Percentiles rank a stretch among this genome's conserved stretches.
phyloP scores from a whole-genome alignment of 2,888 invertebrate species.

The Rambutsinella grinnellia region DNA sequence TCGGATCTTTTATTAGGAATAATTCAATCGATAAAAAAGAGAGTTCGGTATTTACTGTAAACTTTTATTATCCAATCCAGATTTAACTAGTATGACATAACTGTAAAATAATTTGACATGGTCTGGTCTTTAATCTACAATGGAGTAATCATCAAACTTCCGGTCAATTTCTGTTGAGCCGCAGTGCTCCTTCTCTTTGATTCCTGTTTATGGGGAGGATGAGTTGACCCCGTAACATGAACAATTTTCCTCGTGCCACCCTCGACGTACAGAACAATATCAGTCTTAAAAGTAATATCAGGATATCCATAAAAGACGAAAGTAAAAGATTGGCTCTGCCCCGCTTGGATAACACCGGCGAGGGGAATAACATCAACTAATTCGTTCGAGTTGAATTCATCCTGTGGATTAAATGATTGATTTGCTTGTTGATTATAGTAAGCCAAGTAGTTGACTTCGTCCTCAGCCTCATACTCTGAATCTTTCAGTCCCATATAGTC shows the following conservation, averaged over 20 bases:
- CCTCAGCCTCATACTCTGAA: constrained; percentile 36
- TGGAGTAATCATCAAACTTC: too few relatives aligned
- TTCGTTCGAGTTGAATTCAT: constrained; percentile 45
- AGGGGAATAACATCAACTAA: constrained; percentile 56
- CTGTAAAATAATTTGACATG: too few relatives aligned
- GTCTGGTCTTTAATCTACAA: too few relatives aligned
- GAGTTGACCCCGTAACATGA: constrained; percentile 29
- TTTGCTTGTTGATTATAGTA: constrained; percentile 34
- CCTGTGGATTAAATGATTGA: neutral
- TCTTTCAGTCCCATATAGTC: constrained; percentile 45
- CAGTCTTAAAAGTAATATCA: constrained; percentile 52
- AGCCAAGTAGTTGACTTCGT: constrained; percentile 48
- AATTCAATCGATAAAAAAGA: too few relatives aligned
- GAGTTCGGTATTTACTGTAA: too few relatives aligned
- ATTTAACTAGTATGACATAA: too few relatives aligned
- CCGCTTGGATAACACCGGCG: constrained; percentile 55
- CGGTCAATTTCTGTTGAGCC: too few relatives aligned
- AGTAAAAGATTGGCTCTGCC: constrained; percentile 52
- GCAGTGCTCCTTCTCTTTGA: too few relatives aligned
- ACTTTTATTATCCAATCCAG: too few relatives aligned
- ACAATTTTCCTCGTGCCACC: constrained; percentile 51
- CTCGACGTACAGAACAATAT: constrained; percentile 47
- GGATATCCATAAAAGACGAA: constrained; percentile 55
- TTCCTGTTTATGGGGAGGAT: too few relatives aligned
- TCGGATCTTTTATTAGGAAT: too few relatives aligned